A percentile compares a stretch with the other conserved stretches of the same genome.
Evolutionary conservation across 2,888 invertebrate genomes (phyloP).

Genomic region (Formica aserva): DNA sequence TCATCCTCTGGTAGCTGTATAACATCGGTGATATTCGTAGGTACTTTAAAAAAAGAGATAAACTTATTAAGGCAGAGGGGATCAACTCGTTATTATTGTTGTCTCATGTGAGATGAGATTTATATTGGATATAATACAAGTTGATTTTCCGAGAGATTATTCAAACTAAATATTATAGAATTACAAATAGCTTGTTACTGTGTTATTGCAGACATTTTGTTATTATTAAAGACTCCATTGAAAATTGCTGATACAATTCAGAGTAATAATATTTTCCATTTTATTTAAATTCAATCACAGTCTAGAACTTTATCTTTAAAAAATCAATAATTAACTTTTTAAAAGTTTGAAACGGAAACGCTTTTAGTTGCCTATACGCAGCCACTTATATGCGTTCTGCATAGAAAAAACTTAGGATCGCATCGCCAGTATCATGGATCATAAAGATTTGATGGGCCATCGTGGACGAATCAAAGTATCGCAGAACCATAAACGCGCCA

Average conservation of each 20-base stretch:
- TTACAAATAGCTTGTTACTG: background rate
- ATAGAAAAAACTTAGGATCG: slow-evolving; percentile 19
- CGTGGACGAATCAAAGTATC: slow-evolving; percentile 56
- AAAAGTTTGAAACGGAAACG: background rate
- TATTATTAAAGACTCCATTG: background rate
- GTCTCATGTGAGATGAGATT: background rate
- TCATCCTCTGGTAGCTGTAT: background rate
- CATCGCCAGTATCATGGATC: slow-evolving; percentile 57
- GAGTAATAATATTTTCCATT: background rate
- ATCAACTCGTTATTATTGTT: slow-evolving; percentile 11
- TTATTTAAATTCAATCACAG: background rate
- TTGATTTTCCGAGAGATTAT: background rate
- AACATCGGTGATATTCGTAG: background rate
- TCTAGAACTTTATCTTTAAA: background rate
- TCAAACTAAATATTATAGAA: background rate
- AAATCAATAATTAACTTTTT: background rate
- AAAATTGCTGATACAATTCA: background rate
- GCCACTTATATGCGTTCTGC: background rate
- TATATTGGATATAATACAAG: background rate
- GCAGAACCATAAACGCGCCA: slow-evolving; percentile 59
- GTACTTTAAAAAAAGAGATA: slow-evolving; percentile 1
- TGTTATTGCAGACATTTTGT: background rate
- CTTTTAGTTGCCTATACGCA: background rate
- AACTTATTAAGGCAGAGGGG: background rate
- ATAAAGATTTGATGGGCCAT: slow-evolving; percentile 64